These are phyloP conservation scores for Cephalopachus bancanus DNA, from an alignment of 2,797 vertebrate species.

Conservation along the genomic window DNA sequence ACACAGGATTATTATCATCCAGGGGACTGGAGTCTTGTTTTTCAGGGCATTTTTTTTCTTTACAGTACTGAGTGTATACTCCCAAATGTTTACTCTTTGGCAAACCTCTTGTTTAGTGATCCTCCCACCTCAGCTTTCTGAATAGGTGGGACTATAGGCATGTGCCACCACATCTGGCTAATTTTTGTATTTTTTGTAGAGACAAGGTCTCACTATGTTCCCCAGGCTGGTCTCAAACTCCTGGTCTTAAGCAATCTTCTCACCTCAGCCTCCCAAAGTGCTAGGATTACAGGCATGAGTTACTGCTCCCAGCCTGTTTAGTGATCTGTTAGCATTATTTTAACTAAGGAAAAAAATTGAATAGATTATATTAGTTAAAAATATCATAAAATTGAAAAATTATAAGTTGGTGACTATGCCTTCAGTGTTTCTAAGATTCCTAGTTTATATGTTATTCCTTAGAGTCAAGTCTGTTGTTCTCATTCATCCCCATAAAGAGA, in stretches of 20 bases:
- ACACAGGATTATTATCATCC: neutral
- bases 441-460: neutral
- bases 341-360: neutral
- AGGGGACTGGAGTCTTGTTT: neutral
- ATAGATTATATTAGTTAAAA: neutral
- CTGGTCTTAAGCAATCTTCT: too few relatives aligned
- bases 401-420: neutral
- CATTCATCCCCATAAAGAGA: neutral
- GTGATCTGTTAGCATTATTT: constrained; percentile 15
- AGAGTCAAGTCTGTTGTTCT: neutral
- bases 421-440: constrained; percentile 4
- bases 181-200: too few relatives aligned
- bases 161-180: too few relatives aligned
- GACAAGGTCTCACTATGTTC: too few relatives aligned
- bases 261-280: too few relatives aligned
- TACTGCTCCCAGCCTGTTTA: neutral
- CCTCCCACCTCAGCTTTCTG: neutral
- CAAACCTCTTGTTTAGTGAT: neutral
- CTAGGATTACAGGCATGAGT: too few relatives aligned
- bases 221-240: too few relatives aligned
- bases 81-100: neutral
- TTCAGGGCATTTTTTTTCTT: neutral
- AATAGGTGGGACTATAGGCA: too few relatives aligned
- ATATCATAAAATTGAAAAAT: neutral
- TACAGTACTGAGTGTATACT: neutral